These are phyloP conservation scores for Nesidiocoris tenuis DNA, from an alignment of 2,888 invertebrate species.

Conservation along the genomic window DNA sequence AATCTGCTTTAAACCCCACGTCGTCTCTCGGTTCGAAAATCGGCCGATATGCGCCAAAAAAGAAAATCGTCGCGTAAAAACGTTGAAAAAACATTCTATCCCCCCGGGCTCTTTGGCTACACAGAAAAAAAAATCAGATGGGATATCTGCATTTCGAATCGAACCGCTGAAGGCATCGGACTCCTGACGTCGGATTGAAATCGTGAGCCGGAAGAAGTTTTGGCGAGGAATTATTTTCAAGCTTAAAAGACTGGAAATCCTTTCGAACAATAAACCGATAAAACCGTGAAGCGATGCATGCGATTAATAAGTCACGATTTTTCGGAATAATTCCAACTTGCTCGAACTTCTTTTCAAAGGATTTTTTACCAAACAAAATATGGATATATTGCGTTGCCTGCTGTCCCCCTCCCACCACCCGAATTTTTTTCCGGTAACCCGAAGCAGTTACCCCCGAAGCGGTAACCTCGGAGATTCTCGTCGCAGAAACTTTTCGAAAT, in stretches of 20 bases:
- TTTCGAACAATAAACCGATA: neutral
- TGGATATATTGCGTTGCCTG: too few relatives aligned
- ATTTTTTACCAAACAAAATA: too few relatives aligned
- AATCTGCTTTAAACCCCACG: neutral
- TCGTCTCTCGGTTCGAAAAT: neutral
- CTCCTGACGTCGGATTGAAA: neutral
- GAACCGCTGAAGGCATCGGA: neutral
- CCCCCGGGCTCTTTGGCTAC: neutral
- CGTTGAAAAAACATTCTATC: neutral
- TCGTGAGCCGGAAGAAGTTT: neutral
- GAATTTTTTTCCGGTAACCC: too few relatives aligned
- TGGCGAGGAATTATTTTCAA: neutral
- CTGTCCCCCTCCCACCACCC: too few relatives aligned
- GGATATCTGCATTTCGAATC: neutral
- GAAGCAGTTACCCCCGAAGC: too few relatives aligned
- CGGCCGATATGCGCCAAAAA: neutral
- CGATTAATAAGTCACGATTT: neutral
- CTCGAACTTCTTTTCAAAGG: too few relatives aligned
- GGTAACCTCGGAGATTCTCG: too few relatives aligned
- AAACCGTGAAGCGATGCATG: neutral
- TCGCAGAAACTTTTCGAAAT: too few relatives aligned
- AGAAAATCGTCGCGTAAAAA: neutral
- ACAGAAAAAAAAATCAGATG: neutral
- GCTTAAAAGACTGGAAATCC: neutral
- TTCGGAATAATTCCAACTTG: too few relatives aligned